Conservation (phyloP, 2,797 vertebrate species). For the Odontamblyopus lacepedii region DNA sequence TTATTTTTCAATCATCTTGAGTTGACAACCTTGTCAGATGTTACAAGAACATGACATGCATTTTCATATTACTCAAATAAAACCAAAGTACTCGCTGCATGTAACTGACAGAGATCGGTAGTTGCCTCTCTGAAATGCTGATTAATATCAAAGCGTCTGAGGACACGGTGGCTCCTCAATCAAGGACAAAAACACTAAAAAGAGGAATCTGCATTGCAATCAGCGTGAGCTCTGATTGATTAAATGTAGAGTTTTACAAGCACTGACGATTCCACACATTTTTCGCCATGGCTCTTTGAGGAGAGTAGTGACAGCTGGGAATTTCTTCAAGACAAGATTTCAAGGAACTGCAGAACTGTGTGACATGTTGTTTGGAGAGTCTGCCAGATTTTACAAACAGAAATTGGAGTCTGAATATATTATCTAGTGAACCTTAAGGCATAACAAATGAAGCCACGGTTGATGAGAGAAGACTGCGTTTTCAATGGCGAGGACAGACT, state of each 20-base stretch:
- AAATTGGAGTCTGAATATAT: neutral
- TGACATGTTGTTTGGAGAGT: slow-evolving; percentile 15
- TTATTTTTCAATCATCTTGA: no score
- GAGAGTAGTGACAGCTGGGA: slow-evolving; percentile 24
- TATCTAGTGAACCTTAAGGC: slow-evolving; percentile 14
- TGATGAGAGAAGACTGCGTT: neutral
- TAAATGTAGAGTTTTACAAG: slow-evolving; percentile 24
- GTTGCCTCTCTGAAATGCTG: slow-evolving; percentile 21
- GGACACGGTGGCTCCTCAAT: slow-evolving; percentile 24
- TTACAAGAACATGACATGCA: no score
- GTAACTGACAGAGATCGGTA: slow-evolving; percentile 5
- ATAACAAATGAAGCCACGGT: slow-evolving; percentile 8
- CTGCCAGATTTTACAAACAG: slow-evolving; percentile 17
- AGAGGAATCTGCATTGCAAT: slow-evolving; percentile 23
- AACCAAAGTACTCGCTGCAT: neutral
- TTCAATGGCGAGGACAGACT: slow-evolving; percentile 2
- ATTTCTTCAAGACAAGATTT: slow-evolving; percentile 31
- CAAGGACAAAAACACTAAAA: slow-evolving; percentile 18
- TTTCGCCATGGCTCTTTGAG: slow-evolving; percentile 24
- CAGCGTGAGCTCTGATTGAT: slow-evolving; percentile 40
- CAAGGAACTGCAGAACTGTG: slow-evolving; percentile 13
- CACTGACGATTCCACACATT: slow-evolving; percentile 22
- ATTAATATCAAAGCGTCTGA: slow-evolving; percentile 39
- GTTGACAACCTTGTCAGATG: no score
- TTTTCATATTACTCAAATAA: neutral